Conservation (phyloP, 2,113 vertebrate genomes). For the Anarhynchus alexandrinus region DNA sequence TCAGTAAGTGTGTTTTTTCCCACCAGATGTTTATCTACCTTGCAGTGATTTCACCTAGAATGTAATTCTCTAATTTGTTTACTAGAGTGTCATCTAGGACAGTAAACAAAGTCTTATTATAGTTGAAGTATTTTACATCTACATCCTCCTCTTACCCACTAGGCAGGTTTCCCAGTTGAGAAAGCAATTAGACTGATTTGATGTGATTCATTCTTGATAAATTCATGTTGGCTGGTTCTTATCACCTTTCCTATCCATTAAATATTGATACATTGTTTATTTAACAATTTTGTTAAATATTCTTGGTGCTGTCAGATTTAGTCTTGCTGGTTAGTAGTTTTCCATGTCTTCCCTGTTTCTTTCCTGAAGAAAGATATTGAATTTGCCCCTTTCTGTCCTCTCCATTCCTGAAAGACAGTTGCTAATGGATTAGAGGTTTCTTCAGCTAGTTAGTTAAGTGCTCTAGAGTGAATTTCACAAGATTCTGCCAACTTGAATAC, state of each 20-base stretch:
- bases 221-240: background rate
- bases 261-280: background rate
- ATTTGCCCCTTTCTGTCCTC: background rate
- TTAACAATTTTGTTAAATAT: background rate
- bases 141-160: background rate
- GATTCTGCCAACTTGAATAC: background rate
- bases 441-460: background rate
- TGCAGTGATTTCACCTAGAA: background rate
- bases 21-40: background rate
- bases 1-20: conserved; percentile 22
- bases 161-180: background rate
- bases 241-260: background rate
- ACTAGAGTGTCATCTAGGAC: background rate
- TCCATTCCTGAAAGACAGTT: background rate
- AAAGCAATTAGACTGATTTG: background rate
- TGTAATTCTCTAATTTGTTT: background rate
- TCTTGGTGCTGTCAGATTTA: background rate
- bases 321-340: background rate
- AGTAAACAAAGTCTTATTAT: background rate
- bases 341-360: background rate
- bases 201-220: background rate
- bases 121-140: background rate
- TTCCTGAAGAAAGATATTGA: fast-evolving
- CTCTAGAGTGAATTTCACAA: background rate
- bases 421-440: background rate